Evolutionary conservation across 23 tunicate genomes (phyloP), one percentile per base, ranked within the genome.

Genomic region (Oikopleura albicans): DNA sequence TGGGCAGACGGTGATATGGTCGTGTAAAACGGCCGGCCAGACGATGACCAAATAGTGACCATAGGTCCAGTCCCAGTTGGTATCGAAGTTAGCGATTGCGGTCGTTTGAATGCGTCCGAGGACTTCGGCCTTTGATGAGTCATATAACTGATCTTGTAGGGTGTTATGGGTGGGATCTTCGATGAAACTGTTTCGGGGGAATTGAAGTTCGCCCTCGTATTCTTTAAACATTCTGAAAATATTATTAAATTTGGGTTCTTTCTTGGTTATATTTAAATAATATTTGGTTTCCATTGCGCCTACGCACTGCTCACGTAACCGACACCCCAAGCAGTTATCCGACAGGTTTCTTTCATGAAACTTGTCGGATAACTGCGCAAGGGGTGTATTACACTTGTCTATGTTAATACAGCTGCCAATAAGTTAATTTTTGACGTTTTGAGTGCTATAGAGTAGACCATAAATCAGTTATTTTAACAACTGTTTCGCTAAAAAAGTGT

Each of bases 11-110:
- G 22, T 22, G 22, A 22, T 49, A 22, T 49, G 16, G 12, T 12
- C 12, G 63, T 49, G 16, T 12, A 49, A 8, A 49, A 8, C 12
- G 22, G 12, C 63, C 22, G 63, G 12, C 63, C 79, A 71, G 37
- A 71, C 79, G 2, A 71, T 29, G 36, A 71, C 79, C 37, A 71
- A 71, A 29, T 16, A 71, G 79, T 71, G 79, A 16, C 79, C 79
- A 16, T 71, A 4, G 33, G 4, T 31, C 79, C 79, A 71, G 79
- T 71, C 37, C 37, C 79, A 31, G n/a, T n/a, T n/a, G n/a, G n/a
- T n/a, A n/a, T n/a, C n/a, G n/a, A n/a, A n/a, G 37, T 71, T 29
- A 71, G 79, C 79, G n/a, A n/a, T n/a, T n/a, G n/a, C n/a, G n/a
- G n/a, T n/a, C 22, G 63, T 49, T 49, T 49, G 63, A 22, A 49